Percentiles rank a stretch among this genome's conserved stretches.
Conservation (phyloP, 2,113 vertebrate species). For the Nothocercus julius region DNA sequence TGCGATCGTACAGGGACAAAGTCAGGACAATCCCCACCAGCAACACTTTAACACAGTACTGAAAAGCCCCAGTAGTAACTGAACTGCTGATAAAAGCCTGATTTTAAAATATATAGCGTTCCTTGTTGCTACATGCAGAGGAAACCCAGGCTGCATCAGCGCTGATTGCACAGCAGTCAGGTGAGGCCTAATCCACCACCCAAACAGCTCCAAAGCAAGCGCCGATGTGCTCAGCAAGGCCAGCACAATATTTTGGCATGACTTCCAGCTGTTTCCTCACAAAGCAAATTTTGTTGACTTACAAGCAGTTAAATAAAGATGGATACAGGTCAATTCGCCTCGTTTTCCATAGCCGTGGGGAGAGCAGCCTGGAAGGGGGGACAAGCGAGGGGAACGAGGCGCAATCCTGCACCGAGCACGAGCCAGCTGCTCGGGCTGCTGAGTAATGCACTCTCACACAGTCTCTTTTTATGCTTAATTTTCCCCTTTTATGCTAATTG, state of each 20-base stretch:
- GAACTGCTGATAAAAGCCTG: neutral
- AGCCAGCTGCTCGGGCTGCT: neutral
- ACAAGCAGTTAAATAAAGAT: neutral
- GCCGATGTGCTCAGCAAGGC: neutral
- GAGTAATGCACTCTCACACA: neutral
- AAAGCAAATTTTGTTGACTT: neutral
- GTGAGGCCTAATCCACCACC: neutral
- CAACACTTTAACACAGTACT: neutral
- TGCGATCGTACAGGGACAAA: neutral
- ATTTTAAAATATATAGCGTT: rapidly evolving
- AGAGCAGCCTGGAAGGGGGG: neutral
- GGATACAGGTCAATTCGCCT: conserved; percentile 22
- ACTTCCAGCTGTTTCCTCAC: conserved; percentile 1
- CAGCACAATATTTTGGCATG: neutral
- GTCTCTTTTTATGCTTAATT: neutral
- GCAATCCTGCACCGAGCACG: neutral
- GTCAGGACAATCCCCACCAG: neutral
- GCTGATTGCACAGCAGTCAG: neutral
- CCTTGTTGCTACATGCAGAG: rapidly evolving
- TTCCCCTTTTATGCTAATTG: conserved; percentile 23
- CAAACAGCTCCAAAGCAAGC: neutral
- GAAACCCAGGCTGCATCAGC: rapidly evolving
- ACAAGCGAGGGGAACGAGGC: neutral
- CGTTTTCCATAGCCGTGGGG: neutral
- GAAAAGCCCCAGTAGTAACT: too few species aligned